Conservation (phyloP, 64 coral and sea anemone genomes). For the Anthopleura sola region DNA sequence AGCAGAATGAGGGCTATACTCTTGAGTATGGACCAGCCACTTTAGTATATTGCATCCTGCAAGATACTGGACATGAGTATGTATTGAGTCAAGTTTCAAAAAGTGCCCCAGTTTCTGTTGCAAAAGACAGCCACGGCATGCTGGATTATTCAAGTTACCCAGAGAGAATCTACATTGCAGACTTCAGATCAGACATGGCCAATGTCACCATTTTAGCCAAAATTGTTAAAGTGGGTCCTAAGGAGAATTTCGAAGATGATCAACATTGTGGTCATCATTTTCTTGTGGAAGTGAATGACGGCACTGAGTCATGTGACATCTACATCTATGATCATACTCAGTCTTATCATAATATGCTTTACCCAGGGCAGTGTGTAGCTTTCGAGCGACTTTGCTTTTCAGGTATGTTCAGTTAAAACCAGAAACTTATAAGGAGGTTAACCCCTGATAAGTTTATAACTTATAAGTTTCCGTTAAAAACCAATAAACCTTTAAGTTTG, state of each 20-base stretch:
- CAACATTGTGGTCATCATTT: conserved; percentile 54
- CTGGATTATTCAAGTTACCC: conserved; percentile 91
- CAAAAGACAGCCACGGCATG: conserved; percentile 87
- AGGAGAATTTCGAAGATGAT: conserved; percentile 35
- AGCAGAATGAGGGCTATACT: conserved; percentile 61
- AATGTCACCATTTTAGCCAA: conserved; percentile 65
- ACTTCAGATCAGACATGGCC: conserved; percentile 75
- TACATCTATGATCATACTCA: conserved; percentile 59
- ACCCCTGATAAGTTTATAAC: no score
- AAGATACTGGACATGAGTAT: conserved; percentile 41
- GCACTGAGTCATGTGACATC: conserved; percentile 36
- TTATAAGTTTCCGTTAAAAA: no score
- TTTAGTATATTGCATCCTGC: conserved; percentile 68
- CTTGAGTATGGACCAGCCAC: conserved; percentile 94
- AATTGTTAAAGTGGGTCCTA: conserved; percentile 36
- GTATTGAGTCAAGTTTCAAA: conserved; percentile 73
- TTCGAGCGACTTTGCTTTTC: conserved; percentile 62
- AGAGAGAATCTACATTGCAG: conserved; percentile 77
- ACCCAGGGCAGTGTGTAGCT: conserved; percentile 70
- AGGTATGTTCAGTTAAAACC: background rate
- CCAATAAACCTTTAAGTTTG: no score
- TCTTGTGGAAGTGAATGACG: conserved; percentile 52
- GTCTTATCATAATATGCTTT: conserved; percentile 41
- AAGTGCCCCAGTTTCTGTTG: conserved; percentile 64
- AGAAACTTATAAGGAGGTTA: no score